phyloP scores from a whole-genome alignment of 2,113 vertebrate species.

The Taurulus bubalis region DNA sequence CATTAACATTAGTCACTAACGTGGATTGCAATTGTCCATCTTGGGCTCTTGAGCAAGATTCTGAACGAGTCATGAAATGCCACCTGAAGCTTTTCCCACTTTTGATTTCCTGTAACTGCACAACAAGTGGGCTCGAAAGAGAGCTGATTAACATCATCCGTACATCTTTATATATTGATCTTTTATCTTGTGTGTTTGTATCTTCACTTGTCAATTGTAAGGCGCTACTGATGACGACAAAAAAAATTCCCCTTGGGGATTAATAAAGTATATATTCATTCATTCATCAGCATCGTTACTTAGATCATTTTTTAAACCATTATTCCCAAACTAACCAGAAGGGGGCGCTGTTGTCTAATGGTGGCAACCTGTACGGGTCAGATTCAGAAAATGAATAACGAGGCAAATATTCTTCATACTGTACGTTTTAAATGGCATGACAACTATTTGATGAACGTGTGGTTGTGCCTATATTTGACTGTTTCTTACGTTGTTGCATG shows the following conservation, averaged over 20 bases:
- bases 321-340: conserved; percentile 39
- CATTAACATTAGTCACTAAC: background rate
- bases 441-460: background rate
- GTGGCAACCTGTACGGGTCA: background rate
- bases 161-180: no score
- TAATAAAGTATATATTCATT: no score
- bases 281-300: no score
- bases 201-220: no score
- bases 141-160: background rate
- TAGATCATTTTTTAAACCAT: background rate
- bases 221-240: no score
- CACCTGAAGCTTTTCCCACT: background rate
- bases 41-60: no score
- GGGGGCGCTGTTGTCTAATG: conserved; percentile 62
- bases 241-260: no score
- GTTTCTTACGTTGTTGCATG: no score
- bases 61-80: background rate
- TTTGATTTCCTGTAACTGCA: background rate
- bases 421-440: background rate
- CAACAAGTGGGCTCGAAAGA: background rate
- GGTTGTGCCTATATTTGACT: background rate
- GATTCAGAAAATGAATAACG: background rate
- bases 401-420: background rate
- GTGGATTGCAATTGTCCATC: background rate
- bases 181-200: no score